These are phyloP conservation scores for Octodonta nipae DNA, from an alignment of 2,888 invertebrate genomes.

Conservation along the genomic window DNA sequence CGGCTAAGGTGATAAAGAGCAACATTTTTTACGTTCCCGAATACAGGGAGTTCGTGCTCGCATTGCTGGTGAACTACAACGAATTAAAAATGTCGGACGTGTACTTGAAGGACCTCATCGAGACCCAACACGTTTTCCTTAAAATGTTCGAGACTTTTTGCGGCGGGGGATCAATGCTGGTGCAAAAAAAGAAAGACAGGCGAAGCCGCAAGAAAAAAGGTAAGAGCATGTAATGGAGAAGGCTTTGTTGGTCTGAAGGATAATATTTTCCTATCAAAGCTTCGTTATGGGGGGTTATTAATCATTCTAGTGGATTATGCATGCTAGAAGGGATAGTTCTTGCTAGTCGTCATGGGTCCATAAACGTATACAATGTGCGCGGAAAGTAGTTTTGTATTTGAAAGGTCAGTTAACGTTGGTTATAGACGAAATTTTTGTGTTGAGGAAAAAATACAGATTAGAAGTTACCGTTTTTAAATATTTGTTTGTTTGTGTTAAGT, in stretches of 20 bases:
- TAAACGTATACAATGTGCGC: too few relatives aligned
- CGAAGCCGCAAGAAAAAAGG: slow-evolving; percentile 37
- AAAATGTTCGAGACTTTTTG: slow-evolving; percentile 75
- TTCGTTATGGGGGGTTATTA: slow-evolving; percentile 5
- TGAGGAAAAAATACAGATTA: too few relatives aligned
- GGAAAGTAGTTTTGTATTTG: too few relatives aligned
- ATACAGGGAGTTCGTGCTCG: slow-evolving; percentile 78
- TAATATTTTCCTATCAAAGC: slow-evolving; percentile 8
- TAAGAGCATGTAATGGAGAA: slow-evolving; percentile 19
- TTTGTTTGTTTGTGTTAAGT: too few relatives aligned
- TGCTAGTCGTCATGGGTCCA: too few relatives aligned
- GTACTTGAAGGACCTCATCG: slow-evolving; percentile 75
- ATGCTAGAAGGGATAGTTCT: too few relatives aligned
- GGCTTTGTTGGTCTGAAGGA: slow-evolving; percentile 6
- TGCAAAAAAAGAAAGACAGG: slow-evolving; percentile 42
- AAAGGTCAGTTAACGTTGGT: too few relatives aligned
- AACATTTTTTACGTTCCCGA: slow-evolving; percentile 88
- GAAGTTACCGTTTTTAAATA: too few relatives aligned
- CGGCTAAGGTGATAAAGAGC: slow-evolving; percentile 76
- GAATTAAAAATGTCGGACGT: slow-evolving; percentile 71
- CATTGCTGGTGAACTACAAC: slow-evolving; percentile 68
- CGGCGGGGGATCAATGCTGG: slow-evolving; percentile 49
- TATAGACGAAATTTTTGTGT: too few relatives aligned
- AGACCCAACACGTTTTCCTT: slow-evolving; percentile 79
- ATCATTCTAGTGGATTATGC: too few relatives aligned